Evolutionary conservation across 2,888 invertebrate species (phyloP).

Genomic region (Morinoia aosen): DNA sequence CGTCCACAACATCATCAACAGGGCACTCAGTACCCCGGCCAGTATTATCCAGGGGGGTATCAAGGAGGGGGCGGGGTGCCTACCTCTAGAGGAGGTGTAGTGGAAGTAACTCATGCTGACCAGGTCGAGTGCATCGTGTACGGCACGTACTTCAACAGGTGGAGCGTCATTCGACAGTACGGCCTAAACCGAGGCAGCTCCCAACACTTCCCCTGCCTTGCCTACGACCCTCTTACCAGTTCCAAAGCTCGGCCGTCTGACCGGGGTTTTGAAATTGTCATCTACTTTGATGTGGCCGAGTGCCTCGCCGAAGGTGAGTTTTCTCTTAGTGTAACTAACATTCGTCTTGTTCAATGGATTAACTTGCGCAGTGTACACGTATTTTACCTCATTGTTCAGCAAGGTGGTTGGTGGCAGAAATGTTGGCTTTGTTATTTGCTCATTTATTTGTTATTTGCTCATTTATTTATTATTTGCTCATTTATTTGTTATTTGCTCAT

Average conservation of each 20-base stretch:
- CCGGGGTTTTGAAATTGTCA: constrained; percentile 57
- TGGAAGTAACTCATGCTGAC: constrained; percentile 43
- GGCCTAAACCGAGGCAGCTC: constrained; percentile 54
- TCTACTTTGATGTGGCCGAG: constrained; percentile 58
- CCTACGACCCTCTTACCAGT: constrained; percentile 58
- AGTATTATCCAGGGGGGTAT: constrained; percentile 20
- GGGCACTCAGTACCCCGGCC: neutral
- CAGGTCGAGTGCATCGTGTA: constrained; percentile 59
- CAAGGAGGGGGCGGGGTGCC: neutral
- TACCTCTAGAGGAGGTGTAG: constrained; percentile 12
- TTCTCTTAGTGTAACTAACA: neutral
- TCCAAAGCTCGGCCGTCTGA: constrained; percentile 50
- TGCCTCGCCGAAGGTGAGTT: constrained; percentile 56
- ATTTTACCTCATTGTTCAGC: no score
- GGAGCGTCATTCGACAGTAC: constrained; percentile 55
- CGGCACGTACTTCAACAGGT: constrained; percentile 59
- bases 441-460: neutral
- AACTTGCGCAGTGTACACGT: no score
- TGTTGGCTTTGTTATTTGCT: no score
- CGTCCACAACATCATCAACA: neutral
- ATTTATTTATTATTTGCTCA: neutral
- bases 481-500: no score
- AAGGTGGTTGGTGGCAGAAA: no score
- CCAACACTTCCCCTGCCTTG: constrained; percentile 38
- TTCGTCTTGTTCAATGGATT: neutral